Evolutionary conservation across 2,797 vertebrate species (phyloP), one percentile per base, ranked within the genome.

Genomic region (Parauchenoglanis ngamensis): DNA sequence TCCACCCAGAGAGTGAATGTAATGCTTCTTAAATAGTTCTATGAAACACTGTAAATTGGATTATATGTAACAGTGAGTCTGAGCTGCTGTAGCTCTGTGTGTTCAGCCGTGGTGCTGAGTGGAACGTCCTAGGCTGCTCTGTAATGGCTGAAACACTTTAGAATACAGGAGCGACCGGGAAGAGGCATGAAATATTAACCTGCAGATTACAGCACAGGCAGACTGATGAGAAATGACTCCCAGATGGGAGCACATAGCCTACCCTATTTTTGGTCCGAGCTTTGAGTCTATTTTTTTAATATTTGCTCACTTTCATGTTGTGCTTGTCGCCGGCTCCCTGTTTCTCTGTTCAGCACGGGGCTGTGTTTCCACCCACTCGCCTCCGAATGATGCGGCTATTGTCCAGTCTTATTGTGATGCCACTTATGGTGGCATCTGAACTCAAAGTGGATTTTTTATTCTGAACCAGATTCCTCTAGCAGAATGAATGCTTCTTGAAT

Each of bases 141-240:
- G 87, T 92, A 92, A 91, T 91, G 90, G 90, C 89, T 92, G 90
- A 90, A 85, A 91, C 87, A 80, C 88, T 90, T 87, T 82, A 91
- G 88, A 88, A 87, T 88, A 76, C 31, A 61, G 65, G 84, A 84
- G 88, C 28, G 83, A 68, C 91, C 88, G 82, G 87, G 80, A 91
- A 87, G 77, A 91, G 87, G 87, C 84, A 94, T 94, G 79, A 95
- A 94, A 94, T 94, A 94, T 95, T 94, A 91, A 94, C 87, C 87
- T 88, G 65, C 87, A 88, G 88, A 92, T 93, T 93, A 90, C 90
- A 89, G 89, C 8, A 87, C 91, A 86, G n/a, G 88, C 86, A 92
- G 89, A 87, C 86, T 90, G 90, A 89, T 88, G 88, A 92, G 90
- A 93, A 83, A 83, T 40, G 72, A n/a, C 86, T 88, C 63, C 68